Evolutionary conservation across 1,140 invertebrate species (phyloP), one percentile per base, ranked within the genome.

Genomic region (Drosophila ogumai): DNA sequence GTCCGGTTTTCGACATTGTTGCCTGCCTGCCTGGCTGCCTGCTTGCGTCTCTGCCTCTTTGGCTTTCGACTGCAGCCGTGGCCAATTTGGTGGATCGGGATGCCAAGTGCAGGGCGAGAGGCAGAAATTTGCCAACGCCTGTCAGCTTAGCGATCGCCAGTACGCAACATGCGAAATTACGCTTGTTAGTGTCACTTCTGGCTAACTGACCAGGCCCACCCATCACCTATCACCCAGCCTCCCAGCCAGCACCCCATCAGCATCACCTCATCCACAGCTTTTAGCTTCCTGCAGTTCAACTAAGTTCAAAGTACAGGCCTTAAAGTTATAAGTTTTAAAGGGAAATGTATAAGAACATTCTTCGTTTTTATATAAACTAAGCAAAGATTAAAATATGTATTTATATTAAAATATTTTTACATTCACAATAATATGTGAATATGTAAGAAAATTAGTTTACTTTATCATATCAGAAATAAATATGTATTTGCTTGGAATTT

Each of bases 181-280:
- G 82, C 88, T 91, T 91, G 88, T 91, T 87, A 91, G 88, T 91
- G 88, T 91, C 88, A 91, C 82, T 91, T 91, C 88, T 84, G 82
- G 75, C 71, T 90, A 90, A 90, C 81, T 69, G 85, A 34, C 22
- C 54, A 66, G 36, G 50, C 63, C 56, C 49, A 60, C 56, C 56
- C 66, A 60, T 49, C 41, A 47, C 64, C 58, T 60, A 67, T 58
- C 58, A 58, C 55, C 44, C 32, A 47, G 38, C 56, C 55, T 15
- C 43, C 43, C 50, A 59, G 12, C 43, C 43, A 63, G 32, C n/a
- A 17, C 10, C 28, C 28, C 49, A 54, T 5, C 12, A 32, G 6
- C 32, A 36, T 36, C 17, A 40, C 46, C 64, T 44, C 22, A 31
- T 15, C 3, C 43, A 63, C 2, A 5, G 34, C 25, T 41, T 13